Evolutionary conservation across 1,140 invertebrate genomes (phyloP).

Genomic region (Neuroterus valhalla): DNA sequence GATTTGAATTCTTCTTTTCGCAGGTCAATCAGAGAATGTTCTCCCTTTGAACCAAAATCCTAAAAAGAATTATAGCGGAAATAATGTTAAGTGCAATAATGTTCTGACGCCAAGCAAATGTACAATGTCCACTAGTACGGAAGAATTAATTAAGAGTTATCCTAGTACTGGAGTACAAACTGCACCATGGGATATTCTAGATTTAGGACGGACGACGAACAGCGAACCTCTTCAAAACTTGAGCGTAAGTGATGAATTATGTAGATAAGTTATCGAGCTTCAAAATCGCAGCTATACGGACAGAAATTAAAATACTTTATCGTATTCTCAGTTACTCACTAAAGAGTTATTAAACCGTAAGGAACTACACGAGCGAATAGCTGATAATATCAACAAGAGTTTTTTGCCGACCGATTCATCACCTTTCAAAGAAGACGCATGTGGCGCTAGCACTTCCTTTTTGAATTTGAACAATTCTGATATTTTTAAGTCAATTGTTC

Average conservation of each 20-base stretch:
- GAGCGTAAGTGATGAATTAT: conserved; percentile 60
- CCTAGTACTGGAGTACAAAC: conserved; percentile 69
- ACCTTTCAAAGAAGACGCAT: conserved; percentile 54
- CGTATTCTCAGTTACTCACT: conserved; percentile 62
- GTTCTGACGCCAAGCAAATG: conserved; percentile 48
- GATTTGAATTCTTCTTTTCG: too few species aligned
- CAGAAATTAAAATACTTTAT: conserved; percentile 9
- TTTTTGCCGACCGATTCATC: conserved; percentile 58
- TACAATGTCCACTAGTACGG: conserved; percentile 67
- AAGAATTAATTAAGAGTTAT: conserved; percentile 60
- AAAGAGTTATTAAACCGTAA: conserved; percentile 69
- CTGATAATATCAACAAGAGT: conserved; percentile 74
- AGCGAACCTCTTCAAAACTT: conserved; percentile 70
- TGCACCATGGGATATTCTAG: conserved; percentile 57
- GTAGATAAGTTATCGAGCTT: background rate
- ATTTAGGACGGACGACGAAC: conserved; percentile 59
- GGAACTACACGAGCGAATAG: conserved; percentile 73
- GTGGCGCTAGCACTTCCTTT: background rate
- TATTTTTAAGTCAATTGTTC: conserved; percentile 62
- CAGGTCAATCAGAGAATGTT: too few species aligned
- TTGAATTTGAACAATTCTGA: background rate
- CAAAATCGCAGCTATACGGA: conserved; percentile 18
- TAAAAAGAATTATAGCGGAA: background rate
- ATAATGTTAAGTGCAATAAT: background rate
- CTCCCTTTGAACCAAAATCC: background rate